These are phyloP conservation scores for Vultur gryphus DNA, from an alignment of 2,797 vertebrate species.

Conservation along the genomic window DNA sequence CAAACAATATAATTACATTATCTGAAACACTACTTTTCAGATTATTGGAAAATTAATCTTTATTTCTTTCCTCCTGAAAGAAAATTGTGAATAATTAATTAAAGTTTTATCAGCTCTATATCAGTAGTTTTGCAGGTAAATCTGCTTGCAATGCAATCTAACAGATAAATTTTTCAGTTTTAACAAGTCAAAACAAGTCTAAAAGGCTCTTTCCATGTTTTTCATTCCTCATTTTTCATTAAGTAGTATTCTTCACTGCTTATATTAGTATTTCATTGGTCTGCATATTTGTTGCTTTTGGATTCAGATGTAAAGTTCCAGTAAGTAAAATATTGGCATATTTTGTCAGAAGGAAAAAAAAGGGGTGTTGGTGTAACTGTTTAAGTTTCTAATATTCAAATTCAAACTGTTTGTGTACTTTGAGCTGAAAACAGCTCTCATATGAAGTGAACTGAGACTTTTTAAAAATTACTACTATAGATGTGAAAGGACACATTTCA, in stretches of 20 bases:
- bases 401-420: background rate
- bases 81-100: background rate
- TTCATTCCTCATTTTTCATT: background rate
- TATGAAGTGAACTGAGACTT: background rate
- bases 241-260: background rate
- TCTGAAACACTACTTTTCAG: background rate
- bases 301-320: background rate
- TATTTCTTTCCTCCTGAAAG: background rate
- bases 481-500: background rate
- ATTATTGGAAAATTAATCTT: background rate
- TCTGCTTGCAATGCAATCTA: background rate
- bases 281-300: background rate
- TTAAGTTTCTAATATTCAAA: background rate
- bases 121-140: background rate
- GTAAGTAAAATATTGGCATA: background rate
- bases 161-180: background rate
- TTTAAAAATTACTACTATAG: background rate
- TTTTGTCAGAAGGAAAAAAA: background rate
- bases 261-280: background rate
- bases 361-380: fast-evolving
- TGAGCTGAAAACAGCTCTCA: background rate
- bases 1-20: background rate
- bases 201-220: background rate
- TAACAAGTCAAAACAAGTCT: background rate
- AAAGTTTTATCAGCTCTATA: background rate